Evolutionary conservation across 2,888 invertebrate species (phyloP).

Genomic region (Leucophenga montana): DNA sequence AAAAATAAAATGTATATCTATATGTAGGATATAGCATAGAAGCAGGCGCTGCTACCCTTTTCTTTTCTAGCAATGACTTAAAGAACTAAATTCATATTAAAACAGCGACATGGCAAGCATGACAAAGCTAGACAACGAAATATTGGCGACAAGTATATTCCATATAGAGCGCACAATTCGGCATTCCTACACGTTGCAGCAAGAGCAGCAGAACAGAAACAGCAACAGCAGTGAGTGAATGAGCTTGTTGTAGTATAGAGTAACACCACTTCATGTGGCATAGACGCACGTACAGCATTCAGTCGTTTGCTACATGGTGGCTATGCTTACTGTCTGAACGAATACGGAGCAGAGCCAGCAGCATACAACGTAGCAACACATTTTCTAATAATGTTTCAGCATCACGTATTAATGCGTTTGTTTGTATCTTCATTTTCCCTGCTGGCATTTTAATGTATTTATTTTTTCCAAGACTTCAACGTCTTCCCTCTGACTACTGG

Average conservation of each 20-base stretch:
- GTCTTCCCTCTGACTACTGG: background rate
- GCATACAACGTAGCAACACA: conserved; percentile 59
- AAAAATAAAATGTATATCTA: conserved; percentile 41
- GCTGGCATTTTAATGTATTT: conserved; percentile 70
- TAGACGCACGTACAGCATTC: conserved; percentile 21
- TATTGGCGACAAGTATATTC: conserved; percentile 19
- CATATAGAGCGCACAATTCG: background rate
- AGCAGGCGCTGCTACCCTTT: conserved; percentile 2
- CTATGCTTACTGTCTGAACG: conserved; percentile 27
- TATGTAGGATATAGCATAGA: conserved; percentile 26
- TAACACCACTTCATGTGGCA: conserved; percentile 11
- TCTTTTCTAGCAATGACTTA: conserved; percentile 48
- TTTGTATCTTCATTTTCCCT: conserved; percentile 71
- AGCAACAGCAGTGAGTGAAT: conserved; percentile 31
- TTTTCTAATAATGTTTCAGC: conserved; percentile 65
- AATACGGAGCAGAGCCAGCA: background rate
- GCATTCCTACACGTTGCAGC: background rate
- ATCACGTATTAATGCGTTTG: conserved; percentile 71
- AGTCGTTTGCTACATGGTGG: conserved; percentile 18
- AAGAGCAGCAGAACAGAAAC: no score
- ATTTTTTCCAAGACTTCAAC: conserved; percentile 45
- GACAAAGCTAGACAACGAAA: conserved; percentile 41
- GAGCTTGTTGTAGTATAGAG: background rate
- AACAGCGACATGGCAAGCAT: conserved; percentile 61
- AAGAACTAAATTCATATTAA: conserved; percentile 67